phyloP scores from a whole-genome alignment of 2,888 invertebrate genomes.

The Cerceris ruficornis region DNA sequence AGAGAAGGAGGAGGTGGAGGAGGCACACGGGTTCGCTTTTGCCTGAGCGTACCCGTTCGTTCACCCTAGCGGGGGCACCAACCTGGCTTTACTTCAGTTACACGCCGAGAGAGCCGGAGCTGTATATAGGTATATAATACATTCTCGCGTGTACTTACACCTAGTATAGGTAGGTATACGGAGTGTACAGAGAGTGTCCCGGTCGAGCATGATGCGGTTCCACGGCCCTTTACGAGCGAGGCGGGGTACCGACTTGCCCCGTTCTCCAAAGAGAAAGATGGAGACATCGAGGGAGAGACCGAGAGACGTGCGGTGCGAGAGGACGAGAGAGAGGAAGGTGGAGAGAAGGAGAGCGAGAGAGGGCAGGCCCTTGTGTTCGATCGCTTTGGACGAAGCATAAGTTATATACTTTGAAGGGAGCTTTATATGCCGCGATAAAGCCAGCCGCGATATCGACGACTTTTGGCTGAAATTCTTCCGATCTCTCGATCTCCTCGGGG shows the following conservation, averaged over 20 bases:
- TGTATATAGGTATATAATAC: conserved; percentile 66
- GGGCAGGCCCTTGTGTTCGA: conserved; percentile 60
- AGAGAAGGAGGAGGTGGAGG: conserved; percentile 71
- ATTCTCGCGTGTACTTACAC: conserved; percentile 72
- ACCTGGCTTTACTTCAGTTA: conserved; percentile 81
- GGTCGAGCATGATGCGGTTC: conserved; percentile 74
- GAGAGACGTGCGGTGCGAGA: conserved; percentile 9
- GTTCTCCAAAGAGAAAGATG: conserved; percentile 64
- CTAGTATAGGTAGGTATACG: conserved; percentile 72
- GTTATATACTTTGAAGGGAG: conserved; percentile 50
- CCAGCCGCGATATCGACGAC: conserved; percentile 2
- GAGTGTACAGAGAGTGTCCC: conserved; percentile 74
- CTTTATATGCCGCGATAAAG: conserved; percentile 46
- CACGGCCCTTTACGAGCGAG: conserved; percentile 67
- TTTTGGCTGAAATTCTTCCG: neutral
- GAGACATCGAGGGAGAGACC: conserved; percentile 25
- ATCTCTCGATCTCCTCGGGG: neutral
- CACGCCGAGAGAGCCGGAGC: conserved; percentile 74
- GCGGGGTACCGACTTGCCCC: conserved; percentile 66
- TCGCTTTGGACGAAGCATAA: conserved; percentile 55
- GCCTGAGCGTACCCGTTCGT: conserved; percentile 80
- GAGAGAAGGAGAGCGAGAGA: conserved; percentile 39
- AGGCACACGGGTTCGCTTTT: conserved; percentile 78
- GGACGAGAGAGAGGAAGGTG: conserved; percentile 31
- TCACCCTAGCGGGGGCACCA: conserved; percentile 82